phyloP scores from a whole-genome alignment of 2,888 invertebrate genomes.

The Dynastes tityus region DNA sequence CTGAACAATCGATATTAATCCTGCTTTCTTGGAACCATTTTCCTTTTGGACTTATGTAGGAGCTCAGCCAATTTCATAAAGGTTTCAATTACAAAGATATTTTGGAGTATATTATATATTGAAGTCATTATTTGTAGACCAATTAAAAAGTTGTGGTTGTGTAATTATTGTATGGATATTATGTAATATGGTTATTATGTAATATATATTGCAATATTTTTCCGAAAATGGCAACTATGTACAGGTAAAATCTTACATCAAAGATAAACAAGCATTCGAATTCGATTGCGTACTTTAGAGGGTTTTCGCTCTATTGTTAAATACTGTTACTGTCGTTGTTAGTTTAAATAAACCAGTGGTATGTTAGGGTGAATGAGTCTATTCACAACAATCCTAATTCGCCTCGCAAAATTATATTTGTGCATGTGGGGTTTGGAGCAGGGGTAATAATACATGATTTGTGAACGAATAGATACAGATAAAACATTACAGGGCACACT shows the following conservation, averaged over 20 bases:
- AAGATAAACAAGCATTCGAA: constrained; percentile 11
- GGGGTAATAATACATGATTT: constrained; percentile 39
- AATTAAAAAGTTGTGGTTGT: not conserved
- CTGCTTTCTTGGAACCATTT: too few species aligned
- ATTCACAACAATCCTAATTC: constrained; percentile 55
- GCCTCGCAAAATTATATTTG: constrained; percentile 52
- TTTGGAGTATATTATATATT: too few species aligned
- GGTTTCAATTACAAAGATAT: too few species aligned
- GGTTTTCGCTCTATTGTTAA: constrained; percentile 43
- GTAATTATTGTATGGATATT: not conserved
- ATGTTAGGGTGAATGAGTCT: constrained; percentile 67
- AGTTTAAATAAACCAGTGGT: constrained; percentile 69
- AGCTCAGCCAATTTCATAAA: too few species aligned
- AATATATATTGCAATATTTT: not conserved
- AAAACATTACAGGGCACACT: constrained; percentile 27
- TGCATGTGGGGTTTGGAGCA: constrained; percentile 20
- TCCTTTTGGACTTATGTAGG: too few species aligned
- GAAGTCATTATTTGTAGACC: too few species aligned
- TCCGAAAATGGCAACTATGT: constrained; percentile 16
- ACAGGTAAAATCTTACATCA: too few species aligned
- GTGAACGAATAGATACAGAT: constrained; percentile 42
- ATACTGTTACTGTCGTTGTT: constrained; percentile 51
- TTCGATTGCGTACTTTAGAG: not conserved
- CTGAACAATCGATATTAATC: too few species aligned
- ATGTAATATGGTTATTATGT: not conserved